Percentiles rank a stretch among this genome's conserved stretches.
These are phyloP conservation scores for Fukomys damarensis DNA, from an alignment of 2,113 vertebrate genomes.

Conservation along the genomic window DNA sequence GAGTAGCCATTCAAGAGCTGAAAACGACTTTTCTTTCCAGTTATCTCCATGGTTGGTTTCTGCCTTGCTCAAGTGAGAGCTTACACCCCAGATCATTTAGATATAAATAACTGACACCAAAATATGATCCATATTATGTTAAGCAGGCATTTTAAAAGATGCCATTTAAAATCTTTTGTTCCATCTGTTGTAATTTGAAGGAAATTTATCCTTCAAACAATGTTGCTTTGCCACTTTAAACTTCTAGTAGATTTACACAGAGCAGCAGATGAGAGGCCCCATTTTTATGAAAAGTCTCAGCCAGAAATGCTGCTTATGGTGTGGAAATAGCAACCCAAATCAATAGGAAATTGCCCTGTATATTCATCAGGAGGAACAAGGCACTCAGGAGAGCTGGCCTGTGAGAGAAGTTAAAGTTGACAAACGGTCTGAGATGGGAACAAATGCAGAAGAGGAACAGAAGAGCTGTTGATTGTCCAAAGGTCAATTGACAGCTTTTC, in stretches of 20 bases:
- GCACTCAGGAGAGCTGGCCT: conserved; percentile 44
- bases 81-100: neutral
- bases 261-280: conserved; percentile 63
- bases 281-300: conserved; percentile 77
- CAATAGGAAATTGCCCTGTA: conserved; percentile 62
- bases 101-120: conserved; percentile 35
- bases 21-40: neutral
- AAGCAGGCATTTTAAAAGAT: conserved; percentile 61
- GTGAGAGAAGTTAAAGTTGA: conserved; percentile 54
- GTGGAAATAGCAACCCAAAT: conserved; percentile 72
- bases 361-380: conserved; percentile 46
- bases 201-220: conserved; percentile 66
- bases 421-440: conserved; percentile 48
- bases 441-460: neutral
- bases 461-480: conserved; percentile 16
- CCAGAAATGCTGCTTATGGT: conserved; percentile 78
- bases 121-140: neutral
- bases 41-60: neutral
- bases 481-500: conserved; percentile 61
- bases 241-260: conserved; percentile 75
- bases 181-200: conserved; percentile 51
- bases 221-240: conserved; percentile 69
- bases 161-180: conserved; percentile 60
- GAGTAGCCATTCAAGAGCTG: neutral
- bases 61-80: neutral